These are phyloP conservation scores for Cebuella pygmaea DNA, from an alignment of 2,797 vertebrate species.

Conservation along the genomic window DNA sequence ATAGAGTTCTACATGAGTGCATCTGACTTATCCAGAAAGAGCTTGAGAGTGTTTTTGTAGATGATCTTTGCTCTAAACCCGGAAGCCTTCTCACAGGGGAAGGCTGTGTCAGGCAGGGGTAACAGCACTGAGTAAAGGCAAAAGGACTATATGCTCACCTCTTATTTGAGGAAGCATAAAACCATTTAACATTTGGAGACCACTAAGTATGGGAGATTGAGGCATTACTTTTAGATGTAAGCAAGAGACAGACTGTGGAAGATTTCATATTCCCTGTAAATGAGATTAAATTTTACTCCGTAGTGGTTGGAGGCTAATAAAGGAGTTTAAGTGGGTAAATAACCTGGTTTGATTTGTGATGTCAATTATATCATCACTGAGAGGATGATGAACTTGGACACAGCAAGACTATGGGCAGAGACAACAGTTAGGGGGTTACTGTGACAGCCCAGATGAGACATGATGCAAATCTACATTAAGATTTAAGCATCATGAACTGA, in stretches of 20 bases:
- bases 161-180: not conserved
- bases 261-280: slow-evolving; percentile 21
- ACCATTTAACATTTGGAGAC: slow-evolving; percentile 24
- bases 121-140: not conserved
- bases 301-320: slow-evolving; percentile 31
- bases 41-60: not conserved
- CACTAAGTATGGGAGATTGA: not conserved
- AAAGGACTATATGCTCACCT: not conserved
- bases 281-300: slow-evolving; percentile 15
- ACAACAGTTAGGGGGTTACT: not conserved
- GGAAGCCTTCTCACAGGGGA: not conserved
- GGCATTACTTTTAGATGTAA: slow-evolving; percentile 9
- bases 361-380: slow-evolving; percentile 34
- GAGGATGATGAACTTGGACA: not conserved
- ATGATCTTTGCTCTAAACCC: slow-evolving; percentile 4
- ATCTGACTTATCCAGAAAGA: not conserved
- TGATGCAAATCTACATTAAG: not conserved
- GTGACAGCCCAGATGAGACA: not conserved
- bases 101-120: not conserved
- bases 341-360: slow-evolving; percentile 24
- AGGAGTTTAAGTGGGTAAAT: slow-evolving; percentile 44
- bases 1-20: not conserved
- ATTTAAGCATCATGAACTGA: not conserved
- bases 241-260: slow-evolving; percentile 1
- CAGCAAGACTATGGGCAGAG: slow-evolving; percentile 18